A percentile compares a stretch with the other conserved stretches of the same genome.
phyloP scores from a whole-genome alignment of 1,140 invertebrate genomes.

The Caenorhabditis remanei region DNA sequence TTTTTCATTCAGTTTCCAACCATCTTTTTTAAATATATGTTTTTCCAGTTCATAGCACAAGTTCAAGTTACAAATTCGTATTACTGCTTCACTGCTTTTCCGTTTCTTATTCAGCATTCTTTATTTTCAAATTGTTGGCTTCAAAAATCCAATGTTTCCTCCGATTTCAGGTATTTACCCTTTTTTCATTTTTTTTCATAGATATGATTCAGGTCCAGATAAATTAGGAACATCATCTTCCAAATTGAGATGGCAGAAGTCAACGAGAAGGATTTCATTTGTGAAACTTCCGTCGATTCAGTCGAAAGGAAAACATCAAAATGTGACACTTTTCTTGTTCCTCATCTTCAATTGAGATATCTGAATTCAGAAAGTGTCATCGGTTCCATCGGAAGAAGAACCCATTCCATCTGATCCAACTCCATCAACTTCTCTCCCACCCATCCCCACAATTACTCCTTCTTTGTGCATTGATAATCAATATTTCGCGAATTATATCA shows the following conservation, averaged over 20 bases:
- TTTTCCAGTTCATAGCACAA: no score
- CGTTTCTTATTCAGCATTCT: not conserved
- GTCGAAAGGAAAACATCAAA: not conserved
- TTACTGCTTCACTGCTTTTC: not conserved
- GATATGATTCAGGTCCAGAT: not conserved
- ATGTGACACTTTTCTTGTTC: not conserved
- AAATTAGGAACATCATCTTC: not conserved
- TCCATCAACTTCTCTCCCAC: not conserved
- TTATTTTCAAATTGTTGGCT: not conserved
- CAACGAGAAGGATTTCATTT: constrained; percentile 34
- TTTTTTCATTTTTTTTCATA: no score
- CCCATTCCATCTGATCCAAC: constrained; percentile 8
- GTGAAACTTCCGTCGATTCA: constrained; percentile 28
- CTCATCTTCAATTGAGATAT: not conserved
- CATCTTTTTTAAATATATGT: no score
- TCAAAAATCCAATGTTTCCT: not conserved
- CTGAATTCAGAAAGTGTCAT: not conserved
- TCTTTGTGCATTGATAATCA: constrained; percentile 43
- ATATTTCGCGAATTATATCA: constrained; percentile 32
- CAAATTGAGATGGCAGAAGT: constrained; percentile 29
- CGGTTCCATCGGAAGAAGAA: constrained; percentile 15
- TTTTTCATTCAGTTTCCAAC: no score
- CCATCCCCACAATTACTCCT: constrained; percentile 12
- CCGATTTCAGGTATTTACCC: not conserved
- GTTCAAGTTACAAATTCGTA: not conserved